Evolutionary conservation across 2,888 invertebrate genomes (phyloP), one percentile per base, ranked within the genome.

Genomic region (Athalia circularis): DNA sequence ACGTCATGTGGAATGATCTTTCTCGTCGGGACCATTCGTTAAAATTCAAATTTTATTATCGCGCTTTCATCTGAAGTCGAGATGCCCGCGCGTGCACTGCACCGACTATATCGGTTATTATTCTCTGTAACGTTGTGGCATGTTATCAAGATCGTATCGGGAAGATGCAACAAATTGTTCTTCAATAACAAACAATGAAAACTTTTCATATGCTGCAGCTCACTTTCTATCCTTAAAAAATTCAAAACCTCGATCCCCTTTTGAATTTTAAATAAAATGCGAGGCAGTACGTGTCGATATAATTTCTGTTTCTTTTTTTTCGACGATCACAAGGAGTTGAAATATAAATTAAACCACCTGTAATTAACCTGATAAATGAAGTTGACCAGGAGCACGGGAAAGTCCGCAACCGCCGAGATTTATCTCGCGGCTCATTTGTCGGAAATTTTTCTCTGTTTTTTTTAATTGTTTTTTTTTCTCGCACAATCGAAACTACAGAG

Each of bases 41-140:
- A 59, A 72, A 72, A 72, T 72, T 72, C 47, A 72, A 72, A 70
- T 70, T 72, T 57, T 72, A 29, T 72, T 59, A 72, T 72, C 72
- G 13, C 29, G 29, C 3, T 45, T 9, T 47, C 57, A 59, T 72
- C 72, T 7, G 9, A 59, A 72, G n/a, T 59, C 15, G 47, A 47
- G 43, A 68, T 52, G 7, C 54, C 54, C 68, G 43, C 29, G 29
- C 29, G 29, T 2, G 29, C 2, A 29, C 29, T 29, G 2, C 29
- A 29, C 29, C 29, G 29, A 29, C 0, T 0, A 29, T 29, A 29
- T 29, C 29, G 29, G 29, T 29, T 29, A 68, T 72, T 45, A 6
- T 59, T 52, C 29, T 59, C 59, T 29, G 13, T 50, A 68, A 68
- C 50, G 5, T 0, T 54, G 65, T 43, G 13, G 61, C 61, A 54